Evolutionary conservation across 2,888 invertebrate species (phyloP), one percentile per base, ranked within the genome.

Genomic region (Oxytorus armatus): DNA sequence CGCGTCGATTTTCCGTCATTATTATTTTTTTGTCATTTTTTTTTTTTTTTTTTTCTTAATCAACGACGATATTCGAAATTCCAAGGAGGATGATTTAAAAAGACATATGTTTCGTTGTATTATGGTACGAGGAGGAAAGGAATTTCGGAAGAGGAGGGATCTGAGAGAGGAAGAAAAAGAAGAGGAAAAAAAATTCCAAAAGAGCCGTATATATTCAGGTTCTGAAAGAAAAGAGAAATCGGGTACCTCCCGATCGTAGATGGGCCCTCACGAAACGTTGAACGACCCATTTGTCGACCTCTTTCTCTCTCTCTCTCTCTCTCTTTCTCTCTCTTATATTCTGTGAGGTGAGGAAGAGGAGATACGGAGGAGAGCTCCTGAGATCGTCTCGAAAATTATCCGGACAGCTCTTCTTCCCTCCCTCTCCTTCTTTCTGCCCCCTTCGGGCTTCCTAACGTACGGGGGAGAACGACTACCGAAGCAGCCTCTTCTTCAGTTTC

Each of bases 161-260:
- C n/a, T n/a, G n/a, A n/a, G n/a, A n/a, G n/a, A n/a, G n/a, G n/a
- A n/a, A 70, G 39, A 65, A 36, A 74, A 16, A 65, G 16, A 53
- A 65, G 1, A 57, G 70, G 42, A 59, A 44, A 25, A 49, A 49
- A 36, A 3, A 36, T 36, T 8, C 36, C 4, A 3, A 1, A 8
- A 8, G 36, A 10, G 10, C 10, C 36, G 7, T 36, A 36, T 36
- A 36, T 36, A 36, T 36, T 63, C 25, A 23, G 14, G 57, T 65
- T 82, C 49, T 39, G 39, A 61, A 18, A 51, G 44, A 53, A 63
- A 74, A 65, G 69, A 75, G 69, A 70, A 66, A 70, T 79, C 76
- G 49, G 70, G 61, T n/a, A 76, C 59, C 76, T 76, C 77, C 79
- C 81, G 75, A 81, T 81, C 79, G 77, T 82, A 76, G 81, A 76